Evolutionary conservation across 2,113 vertebrate genomes (phyloP).

Genomic region (Carassius auratus): DNA sequence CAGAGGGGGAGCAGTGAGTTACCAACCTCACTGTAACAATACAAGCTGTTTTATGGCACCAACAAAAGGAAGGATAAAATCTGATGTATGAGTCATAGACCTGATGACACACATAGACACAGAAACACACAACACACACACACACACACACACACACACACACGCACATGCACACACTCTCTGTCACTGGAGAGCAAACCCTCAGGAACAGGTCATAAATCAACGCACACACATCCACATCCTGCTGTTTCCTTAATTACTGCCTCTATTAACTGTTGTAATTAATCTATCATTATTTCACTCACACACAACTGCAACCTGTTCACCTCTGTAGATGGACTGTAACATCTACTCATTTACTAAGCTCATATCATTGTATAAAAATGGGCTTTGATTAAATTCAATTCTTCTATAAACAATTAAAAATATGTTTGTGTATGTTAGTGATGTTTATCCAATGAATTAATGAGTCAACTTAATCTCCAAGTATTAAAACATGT

Average conservation of each 20-base stretch:
- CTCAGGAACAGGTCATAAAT: constrained; percentile 35
- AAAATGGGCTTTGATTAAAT: neutral
- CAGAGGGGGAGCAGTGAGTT: constrained; percentile 39
- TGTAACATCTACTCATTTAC: neutral
- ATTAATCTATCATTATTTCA: constrained; percentile 40
- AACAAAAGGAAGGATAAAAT: constrained; percentile 51
- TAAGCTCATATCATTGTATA: neutral
- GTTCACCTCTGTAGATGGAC: constrained; percentile 15
- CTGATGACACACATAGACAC: constrained; percentile 4
- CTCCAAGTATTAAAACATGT: neutral
- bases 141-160: too few relatives aligned
- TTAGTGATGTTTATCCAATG: neutral
- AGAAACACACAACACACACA: neutral
- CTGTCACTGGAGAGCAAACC: constrained; percentile 20
- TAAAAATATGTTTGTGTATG: neutral
- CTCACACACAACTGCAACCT: constrained; percentile 1
- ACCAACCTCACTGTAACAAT: constrained; percentile 47
- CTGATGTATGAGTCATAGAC: constrained; percentile 51
- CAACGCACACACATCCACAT: neutral
- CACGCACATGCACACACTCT: too few relatives aligned
- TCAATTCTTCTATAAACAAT: neutral
- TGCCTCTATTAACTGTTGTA: constrained; percentile 28
- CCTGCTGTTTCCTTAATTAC: constrained; percentile 40
- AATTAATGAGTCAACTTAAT: too few relatives aligned
- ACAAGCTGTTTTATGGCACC: constrained; percentile 51